Conservation (phyloP, 2,797 vertebrate species). For the Brotula barbata region DNA sequence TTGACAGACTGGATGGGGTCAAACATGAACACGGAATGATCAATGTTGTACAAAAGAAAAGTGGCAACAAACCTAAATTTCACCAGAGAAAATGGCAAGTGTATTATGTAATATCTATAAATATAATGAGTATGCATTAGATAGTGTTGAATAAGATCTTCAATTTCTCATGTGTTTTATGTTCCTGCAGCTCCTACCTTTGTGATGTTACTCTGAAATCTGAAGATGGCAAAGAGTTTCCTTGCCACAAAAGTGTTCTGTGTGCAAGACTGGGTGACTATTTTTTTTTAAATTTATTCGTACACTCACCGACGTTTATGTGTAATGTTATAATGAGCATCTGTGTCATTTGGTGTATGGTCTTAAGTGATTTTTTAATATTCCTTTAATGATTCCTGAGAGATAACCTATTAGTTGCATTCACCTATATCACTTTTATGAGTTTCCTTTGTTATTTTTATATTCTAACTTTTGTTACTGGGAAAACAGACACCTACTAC, state of each 20-base stretch:
- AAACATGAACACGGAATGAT: constrained; percentile 90
- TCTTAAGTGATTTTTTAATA: no score
- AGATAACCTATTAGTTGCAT: no score
- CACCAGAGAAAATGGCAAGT: constrained; percentile 87
- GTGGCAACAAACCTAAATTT: constrained; percentile 85
- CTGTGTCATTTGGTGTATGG: no score
- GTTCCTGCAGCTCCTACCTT: constrained; percentile 83
- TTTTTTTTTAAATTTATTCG: no score
- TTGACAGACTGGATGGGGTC: constrained; percentile 89
- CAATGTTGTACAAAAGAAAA: constrained; percentile 84
- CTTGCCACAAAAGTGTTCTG: constrained; percentile 95
- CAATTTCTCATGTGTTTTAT: constrained; percentile 21
- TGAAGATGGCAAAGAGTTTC: constrained; percentile 93
- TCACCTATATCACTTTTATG: no score
- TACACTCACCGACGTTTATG: not conserved
- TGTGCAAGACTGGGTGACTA: constrained; percentile 92
- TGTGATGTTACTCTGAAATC: constrained; percentile 94
- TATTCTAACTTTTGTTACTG: no score
- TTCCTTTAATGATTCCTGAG: no score
- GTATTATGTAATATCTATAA: not conserved
- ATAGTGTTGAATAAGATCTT: not conserved
- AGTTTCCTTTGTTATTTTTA: no score
- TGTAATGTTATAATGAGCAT: not conserved
- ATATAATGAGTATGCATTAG: not conserved
- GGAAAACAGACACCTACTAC: no score